Evolutionary conservation across 2,888 invertebrate genomes (phyloP).

Genomic region (Sepiola atlantica): DNA sequence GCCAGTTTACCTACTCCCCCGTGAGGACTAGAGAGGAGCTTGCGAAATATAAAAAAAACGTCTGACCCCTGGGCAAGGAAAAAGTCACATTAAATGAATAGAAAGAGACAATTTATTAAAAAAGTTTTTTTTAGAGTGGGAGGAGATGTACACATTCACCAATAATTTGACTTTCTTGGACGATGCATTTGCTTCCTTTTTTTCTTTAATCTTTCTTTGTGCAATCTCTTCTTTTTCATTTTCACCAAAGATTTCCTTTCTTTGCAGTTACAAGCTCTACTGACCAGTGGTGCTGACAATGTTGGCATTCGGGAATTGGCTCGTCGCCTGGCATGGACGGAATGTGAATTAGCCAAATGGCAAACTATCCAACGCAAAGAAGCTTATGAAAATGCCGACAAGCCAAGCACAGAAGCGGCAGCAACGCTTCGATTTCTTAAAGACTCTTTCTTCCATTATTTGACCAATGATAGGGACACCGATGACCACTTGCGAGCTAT

Average conservation of each 20-base stretch:
- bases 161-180: neutral
- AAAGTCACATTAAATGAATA: no score
- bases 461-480: conserved; percentile 61
- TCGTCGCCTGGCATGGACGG: conserved; percentile 66
- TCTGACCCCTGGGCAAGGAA: no score
- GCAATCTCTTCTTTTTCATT: neutral
- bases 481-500: conserved; percentile 68
- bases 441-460: conserved; percentile 70
- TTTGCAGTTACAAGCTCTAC: conserved; percentile 49
- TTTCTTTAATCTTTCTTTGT: neutral
- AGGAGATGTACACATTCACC: neutral
- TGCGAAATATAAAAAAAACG: no score
- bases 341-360: conserved; percentile 70
- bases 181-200: neutral
- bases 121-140: neutral
- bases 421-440: conserved; percentile 67
- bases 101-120: no score
- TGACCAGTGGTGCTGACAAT: conserved; percentile 43
- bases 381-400: conserved; percentile 64
- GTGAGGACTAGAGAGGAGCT: no score
- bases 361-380: conserved; percentile 66
- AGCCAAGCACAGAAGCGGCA: conserved; percentile 68
- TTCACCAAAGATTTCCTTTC: neutral
- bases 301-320: conserved; percentile 67
- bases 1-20: no score